Evolutionary conservation across 2,888 invertebrate genomes (phyloP).

Genomic region (Busseola fusca): DNA sequence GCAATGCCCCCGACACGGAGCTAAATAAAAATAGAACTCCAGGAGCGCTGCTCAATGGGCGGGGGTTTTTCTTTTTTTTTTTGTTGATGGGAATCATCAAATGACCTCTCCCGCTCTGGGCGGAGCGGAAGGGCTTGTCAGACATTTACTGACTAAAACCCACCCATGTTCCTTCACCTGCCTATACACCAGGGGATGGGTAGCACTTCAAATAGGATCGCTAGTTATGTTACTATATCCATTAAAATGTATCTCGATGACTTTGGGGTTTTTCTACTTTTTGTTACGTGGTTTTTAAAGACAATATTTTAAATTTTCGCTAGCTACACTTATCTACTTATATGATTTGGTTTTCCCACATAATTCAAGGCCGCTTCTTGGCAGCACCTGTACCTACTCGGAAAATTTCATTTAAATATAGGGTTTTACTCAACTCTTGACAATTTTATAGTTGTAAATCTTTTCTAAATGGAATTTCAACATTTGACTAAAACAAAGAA

Average conservation of each 20-base stretch:
- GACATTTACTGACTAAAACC: too few species aligned
- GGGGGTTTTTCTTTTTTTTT: too few species aligned
- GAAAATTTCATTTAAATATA: background rate
- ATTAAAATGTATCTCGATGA: constrained; percentile 6
- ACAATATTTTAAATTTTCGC: constrained; percentile 1
- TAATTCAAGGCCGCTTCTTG: background rate
- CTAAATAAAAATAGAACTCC: constrained; percentile 63
- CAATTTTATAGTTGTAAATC: background rate
- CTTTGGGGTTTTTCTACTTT: constrained; percentile 11
- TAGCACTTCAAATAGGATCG: constrained; percentile 40
- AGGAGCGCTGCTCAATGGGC: constrained; percentile 43
- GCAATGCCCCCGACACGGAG: constrained; percentile 46
- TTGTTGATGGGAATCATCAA: too few species aligned
- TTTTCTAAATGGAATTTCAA: background rate
- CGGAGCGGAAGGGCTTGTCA: too few species aligned
- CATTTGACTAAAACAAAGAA: constrained; percentile 10
- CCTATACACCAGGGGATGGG: too few species aligned
- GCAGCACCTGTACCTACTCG: background rate
- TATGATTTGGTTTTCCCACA: constrained; percentile 15
- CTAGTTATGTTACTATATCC: constrained; percentile 2
- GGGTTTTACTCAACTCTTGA: background rate
- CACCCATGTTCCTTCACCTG: too few species aligned
- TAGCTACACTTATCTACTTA: background rate
- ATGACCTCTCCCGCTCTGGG: too few species aligned
- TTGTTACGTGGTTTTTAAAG: background rate